Conservation (phyloP, 2,113 vertebrate species). For the Artemisiospiza belli region DNA sequence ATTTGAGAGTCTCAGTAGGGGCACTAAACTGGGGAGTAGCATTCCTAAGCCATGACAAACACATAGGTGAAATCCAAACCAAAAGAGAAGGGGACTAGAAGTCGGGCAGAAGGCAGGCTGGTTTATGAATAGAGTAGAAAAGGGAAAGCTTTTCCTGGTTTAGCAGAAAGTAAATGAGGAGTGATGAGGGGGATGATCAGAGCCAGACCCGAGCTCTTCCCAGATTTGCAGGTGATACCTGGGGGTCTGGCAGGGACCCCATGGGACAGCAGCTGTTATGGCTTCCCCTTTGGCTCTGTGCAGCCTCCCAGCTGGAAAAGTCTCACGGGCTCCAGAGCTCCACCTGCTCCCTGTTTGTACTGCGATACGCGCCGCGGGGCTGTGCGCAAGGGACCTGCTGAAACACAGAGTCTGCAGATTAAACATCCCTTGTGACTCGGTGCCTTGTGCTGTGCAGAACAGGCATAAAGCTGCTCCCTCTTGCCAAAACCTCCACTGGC, state of each 20-base stretch:
- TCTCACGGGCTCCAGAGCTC: not conserved
- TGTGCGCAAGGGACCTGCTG: not conserved
- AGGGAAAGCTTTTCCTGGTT: rapidly evolving
- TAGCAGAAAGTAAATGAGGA: not conserved
- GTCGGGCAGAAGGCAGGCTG: not conserved
- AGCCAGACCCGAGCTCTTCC: not conserved
- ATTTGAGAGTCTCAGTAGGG: not conserved
- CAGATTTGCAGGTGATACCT: not conserved
- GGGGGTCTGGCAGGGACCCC: not conserved
- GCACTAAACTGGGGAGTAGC: not conserved
- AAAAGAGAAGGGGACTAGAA: not conserved
- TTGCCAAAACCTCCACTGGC: not conserved
- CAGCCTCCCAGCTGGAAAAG: not conserved
- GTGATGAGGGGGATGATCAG: not conserved
- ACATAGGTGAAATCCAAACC: not conserved
- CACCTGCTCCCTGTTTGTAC: not conserved
- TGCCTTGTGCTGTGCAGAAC: rapidly evolving
- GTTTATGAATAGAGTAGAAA: not conserved
- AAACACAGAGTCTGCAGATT: not conserved
- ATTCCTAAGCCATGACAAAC: not conserved
- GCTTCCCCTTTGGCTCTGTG: not conserved
- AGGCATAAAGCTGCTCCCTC: not conserved
- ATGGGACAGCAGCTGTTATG: not conserved
- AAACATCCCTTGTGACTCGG: rapidly evolving
- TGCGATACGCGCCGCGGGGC: not conserved